A percentile compares a stretch with the other conserved stretches of the same genome.
phyloP scores from a whole-genome alignment of 2,113 vertebrate species.

The Xenopus borealis region DNA sequence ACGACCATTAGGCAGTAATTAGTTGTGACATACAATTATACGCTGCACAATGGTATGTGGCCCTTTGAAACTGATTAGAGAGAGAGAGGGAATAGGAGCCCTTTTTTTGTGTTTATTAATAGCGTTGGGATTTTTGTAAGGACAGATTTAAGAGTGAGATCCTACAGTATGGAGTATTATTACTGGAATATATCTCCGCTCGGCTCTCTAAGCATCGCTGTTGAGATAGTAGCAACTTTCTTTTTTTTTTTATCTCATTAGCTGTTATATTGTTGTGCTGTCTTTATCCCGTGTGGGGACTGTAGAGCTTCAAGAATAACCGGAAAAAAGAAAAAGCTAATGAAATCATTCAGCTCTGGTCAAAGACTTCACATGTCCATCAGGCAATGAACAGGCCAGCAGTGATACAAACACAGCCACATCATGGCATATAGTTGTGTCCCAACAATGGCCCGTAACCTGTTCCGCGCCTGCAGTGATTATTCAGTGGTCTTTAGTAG shows the following conservation, averaged over 20 bases:
- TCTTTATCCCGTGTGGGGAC: neutral
- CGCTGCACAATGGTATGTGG: slow-evolving; percentile 75
- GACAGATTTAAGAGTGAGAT: too few relatives aligned
- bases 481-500: neutral
- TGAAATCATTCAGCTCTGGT: slow-evolving; percentile 17
- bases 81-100: slow-evolving; percentile 52
- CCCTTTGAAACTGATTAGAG: slow-evolving; percentile 82
- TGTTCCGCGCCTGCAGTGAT: neutral
- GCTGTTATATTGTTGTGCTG: neutral
- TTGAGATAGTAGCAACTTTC: slow-evolving; percentile 8
- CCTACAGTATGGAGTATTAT: too few relatives aligned
- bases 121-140: too few relatives aligned
- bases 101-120: too few relatives aligned
- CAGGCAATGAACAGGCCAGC: neutral
- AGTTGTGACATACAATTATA: slow-evolving; percentile 88
- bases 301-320: slow-evolving; percentile 26
- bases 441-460: accelerated
- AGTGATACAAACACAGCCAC: neutral
- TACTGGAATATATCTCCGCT: too few relatives aligned
- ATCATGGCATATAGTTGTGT: neutral
- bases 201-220: neutral
- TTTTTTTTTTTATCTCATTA: slow-evolving; percentile 21
- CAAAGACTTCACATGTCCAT: neutral
- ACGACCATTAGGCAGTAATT: slow-evolving; percentile 89
- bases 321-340: slow-evolving; percentile 22